Conservation (phyloP, 2,797 vertebrate genomes). For the Corythornis leucogaster region DNA sequence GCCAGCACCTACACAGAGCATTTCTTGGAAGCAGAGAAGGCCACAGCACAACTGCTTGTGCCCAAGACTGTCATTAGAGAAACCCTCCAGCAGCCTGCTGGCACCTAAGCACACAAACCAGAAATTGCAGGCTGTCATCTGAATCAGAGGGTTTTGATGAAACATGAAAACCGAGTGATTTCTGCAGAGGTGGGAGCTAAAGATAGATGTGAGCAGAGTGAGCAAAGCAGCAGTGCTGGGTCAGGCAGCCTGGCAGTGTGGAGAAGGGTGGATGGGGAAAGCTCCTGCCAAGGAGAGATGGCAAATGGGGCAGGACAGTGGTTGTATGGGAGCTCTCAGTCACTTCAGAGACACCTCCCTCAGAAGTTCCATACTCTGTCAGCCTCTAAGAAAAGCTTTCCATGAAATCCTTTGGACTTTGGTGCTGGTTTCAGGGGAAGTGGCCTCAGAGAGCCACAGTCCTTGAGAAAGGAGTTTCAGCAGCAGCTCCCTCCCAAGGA, state of each 20-base stretch:
- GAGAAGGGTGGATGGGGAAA: neutral
- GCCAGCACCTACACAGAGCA: slow-evolving; percentile 11
- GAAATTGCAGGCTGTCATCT: slow-evolving; percentile 31
- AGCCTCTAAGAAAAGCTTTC: neutral
- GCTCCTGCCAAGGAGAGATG: neutral
- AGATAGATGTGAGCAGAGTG: slow-evolving; percentile 18
- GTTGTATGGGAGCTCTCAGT: neutral
- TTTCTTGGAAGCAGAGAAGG: slow-evolving; percentile 28
- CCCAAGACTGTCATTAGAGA: neutral
- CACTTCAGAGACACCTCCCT: neutral
- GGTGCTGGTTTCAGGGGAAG: neutral
- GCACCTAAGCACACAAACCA: slow-evolving; percentile 17
- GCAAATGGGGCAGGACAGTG: neutral
- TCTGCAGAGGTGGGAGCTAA: neutral
- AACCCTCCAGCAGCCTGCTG: slow-evolving; percentile 2
- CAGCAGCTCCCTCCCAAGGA: neutral
- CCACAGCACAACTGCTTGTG: neutral
- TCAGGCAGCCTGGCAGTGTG: neutral
- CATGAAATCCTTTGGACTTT: neutral
- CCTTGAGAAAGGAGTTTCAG: neutral
- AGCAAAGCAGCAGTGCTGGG: neutral
- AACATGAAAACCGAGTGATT: neutral
- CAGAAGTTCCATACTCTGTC: neutral
- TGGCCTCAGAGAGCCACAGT: neutral
- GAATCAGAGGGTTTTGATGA: neutral